Evolutionary conservation across 2,113 vertebrate species (phyloP), one percentile per base, ranked within the genome.

Genomic region (Gymnocephalus cernua): DNA sequence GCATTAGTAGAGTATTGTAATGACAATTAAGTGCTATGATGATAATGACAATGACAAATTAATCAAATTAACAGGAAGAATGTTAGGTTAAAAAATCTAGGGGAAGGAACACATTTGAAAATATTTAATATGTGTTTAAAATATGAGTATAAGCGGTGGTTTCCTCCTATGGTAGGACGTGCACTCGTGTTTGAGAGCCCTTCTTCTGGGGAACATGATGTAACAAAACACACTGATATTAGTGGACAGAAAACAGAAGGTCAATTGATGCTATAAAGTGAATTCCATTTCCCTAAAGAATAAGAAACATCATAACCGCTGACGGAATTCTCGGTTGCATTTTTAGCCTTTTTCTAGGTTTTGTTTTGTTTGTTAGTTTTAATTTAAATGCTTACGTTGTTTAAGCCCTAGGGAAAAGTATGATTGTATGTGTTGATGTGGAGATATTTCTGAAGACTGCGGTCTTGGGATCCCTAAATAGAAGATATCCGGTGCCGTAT

Each of bases 91-190:
- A 23, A 73, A 82, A 74, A 73, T 82, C 54, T 57, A 74, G 73
- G 77, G 70, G 67, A 84, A 56, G 44, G 61, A 62, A 73, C 58
- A 67, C 54, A 72, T 47, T 70, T 90, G 74, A 90, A 85, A 84
- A 87, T 69, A 74, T 79, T 74, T 35, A 73, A 48, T 75, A 80
- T 87, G 84, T 85, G 83, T 91, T 91, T 84, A 67, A 82, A 85
- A 74, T 72, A 78, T 23, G 71, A 95, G 91, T 95, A 94, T 96
- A 94, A 96, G 95, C 94, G 95, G 95, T 96, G 95, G 96, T 95
- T 97, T 98, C 98, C 98, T 99, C 98, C 98, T 99, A 98, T 99
- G 98, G 97, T 96, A 98, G 98, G 97, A 98, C 93, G 82, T 95
- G 94, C 96, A 96, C 94, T 95, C 96, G 93, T 95, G 95, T 96